Evolutionary conservation across 2,797 vertebrate species (phyloP).

Genomic region (Aldrovandia affinis): DNA sequence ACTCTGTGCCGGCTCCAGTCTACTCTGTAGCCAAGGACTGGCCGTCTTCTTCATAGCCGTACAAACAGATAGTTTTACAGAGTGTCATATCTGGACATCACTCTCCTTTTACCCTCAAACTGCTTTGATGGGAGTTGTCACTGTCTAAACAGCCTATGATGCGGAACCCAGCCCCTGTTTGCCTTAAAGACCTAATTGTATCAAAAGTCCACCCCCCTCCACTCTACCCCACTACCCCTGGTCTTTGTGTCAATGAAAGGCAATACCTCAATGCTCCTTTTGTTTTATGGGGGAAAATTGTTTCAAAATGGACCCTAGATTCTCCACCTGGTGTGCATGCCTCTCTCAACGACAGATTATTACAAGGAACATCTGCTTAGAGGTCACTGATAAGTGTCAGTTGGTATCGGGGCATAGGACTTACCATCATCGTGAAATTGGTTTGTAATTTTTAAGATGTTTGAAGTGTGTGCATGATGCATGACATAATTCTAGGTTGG

Average conservation of each 20-base stretch:
- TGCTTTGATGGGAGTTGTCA: conserved; percentile 41
- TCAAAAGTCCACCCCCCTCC: conserved; percentile 69
- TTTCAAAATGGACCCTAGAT: conserved; percentile 71
- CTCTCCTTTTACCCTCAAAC: conserved; percentile 56
- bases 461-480: conserved; percentile 58
- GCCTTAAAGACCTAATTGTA: conserved; percentile 76
- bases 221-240: conserved; percentile 60
- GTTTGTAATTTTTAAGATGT: conserved; percentile 36
- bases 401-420: conserved; percentile 69
- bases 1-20: conserved; percentile 74
- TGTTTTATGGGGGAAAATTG: conserved; percentile 69
- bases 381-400: conserved; percentile 74
- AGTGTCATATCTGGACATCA: conserved; percentile 54
- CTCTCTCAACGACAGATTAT: conserved; percentile 81
- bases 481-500: conserved; percentile 42
- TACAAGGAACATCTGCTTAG: conserved; percentile 81
- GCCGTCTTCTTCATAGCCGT: conserved; percentile 4
- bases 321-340: conserved; percentile 78
- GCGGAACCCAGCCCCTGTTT: conserved; percentile 53
- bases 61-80: conserved; percentile 60
- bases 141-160: conserved; percentile 48
- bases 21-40: conserved; percentile 31
- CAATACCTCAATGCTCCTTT: conserved; percentile 80
- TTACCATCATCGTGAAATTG: conserved; percentile 62
- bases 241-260: conserved; percentile 74